Percentiles rank a stretch among this genome's conserved stretches.
Evolutionary conservation across 2,888 invertebrate genomes (phyloP).

Genomic region (Aromia moschata): DNA sequence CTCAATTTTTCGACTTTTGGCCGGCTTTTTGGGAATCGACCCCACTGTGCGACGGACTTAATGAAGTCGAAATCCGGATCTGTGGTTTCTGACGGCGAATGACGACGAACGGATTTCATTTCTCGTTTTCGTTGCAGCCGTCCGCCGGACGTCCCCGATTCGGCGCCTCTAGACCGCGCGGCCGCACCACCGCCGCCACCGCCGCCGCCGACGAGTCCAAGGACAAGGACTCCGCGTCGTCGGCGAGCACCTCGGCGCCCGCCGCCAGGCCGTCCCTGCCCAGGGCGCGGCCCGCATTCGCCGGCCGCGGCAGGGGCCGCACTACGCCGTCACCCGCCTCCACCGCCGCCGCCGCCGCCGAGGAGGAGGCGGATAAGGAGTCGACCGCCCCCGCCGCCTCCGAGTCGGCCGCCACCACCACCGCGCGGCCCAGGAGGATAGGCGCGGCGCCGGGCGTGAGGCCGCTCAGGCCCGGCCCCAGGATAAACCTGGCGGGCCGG

Average conservation of each 20-base stretch:
- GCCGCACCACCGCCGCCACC: constrained; percentile 60
- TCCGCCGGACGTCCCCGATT: constrained; percentile 54
- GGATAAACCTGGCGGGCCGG: constrained; percentile 68
- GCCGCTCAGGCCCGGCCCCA: constrained; percentile 73
- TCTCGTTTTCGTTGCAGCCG: constrained; percentile 50
- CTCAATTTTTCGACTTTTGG: no score
- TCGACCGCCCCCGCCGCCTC: constrained; percentile 38
- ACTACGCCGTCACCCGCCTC: constrained; percentile 56
- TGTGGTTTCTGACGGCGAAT: no score
- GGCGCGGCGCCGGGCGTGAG: constrained; percentile 62
- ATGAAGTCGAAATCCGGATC: no score
- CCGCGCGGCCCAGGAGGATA: constrained; percentile 59
- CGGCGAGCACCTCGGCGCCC: constrained; percentile 55
- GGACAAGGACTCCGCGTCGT: constrained; percentile 59
- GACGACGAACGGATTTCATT: no score
- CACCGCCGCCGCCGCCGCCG: constrained; percentile 46
- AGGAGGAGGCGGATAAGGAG: constrained; percentile 30
- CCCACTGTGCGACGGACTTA: no score
- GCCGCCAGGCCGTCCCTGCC: constrained; percentile 56
- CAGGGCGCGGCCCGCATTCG: constrained; percentile 65
- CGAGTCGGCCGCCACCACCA: constrained; percentile 42
- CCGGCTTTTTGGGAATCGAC: no score
- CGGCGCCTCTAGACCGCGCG: constrained; percentile 53
- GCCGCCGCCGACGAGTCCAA: constrained; percentile 62
- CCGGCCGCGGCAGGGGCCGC: constrained; percentile 53